Evolutionary conservation across 2,888 invertebrate genomes (phyloP), one percentile per base, ranked within the genome.

Genomic region (Aspidiotus destructor): DNA sequence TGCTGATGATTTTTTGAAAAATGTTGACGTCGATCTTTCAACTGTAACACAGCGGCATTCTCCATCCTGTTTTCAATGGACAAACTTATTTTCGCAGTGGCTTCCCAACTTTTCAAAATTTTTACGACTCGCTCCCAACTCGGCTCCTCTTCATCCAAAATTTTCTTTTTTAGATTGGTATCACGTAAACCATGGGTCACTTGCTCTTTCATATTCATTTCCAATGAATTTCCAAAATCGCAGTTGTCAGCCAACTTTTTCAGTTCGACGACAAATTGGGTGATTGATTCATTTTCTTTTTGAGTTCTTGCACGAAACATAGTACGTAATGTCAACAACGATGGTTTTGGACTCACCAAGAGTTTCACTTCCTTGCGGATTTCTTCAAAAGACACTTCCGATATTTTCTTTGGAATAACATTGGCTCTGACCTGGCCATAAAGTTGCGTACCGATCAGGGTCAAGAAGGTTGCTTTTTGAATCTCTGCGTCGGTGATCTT

Each of bases 291-390:
- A 61, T 68, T 68, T 13, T 17, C 40, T 7, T n/a, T 10, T 13
- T 61, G 68, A 41, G 58, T 1, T 60, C 54, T 15, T 41, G 16
- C 57, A 9, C 42, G 60, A 15, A 61, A 68, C 54, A 54, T 61
- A 6, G 11, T 53, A 1, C 55, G 41, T 54, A 61, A 41, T 6
- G 54, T 54, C n/a, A 41, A 28, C n/a, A 68, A 11, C 7, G 41
- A 69, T 8, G 57, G 44, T 57, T 62, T 69, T 7, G 58, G 69
- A 15, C 62, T 16, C 11, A 62, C 42, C 7, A 60, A 62, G 48
- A n/a, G 15, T 16, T 48, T 53, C 28, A 57, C 42, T 3, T 62
- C 57, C 15, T n/a, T 44, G 41, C 62, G 62, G 15, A 69, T 10
- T 8, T 62, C 7, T 15, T 57, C 55, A 28, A 54, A 69, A 3